Conservation (phyloP, 2,888 invertebrate species). For the Eupithecia insigniata region DNA sequence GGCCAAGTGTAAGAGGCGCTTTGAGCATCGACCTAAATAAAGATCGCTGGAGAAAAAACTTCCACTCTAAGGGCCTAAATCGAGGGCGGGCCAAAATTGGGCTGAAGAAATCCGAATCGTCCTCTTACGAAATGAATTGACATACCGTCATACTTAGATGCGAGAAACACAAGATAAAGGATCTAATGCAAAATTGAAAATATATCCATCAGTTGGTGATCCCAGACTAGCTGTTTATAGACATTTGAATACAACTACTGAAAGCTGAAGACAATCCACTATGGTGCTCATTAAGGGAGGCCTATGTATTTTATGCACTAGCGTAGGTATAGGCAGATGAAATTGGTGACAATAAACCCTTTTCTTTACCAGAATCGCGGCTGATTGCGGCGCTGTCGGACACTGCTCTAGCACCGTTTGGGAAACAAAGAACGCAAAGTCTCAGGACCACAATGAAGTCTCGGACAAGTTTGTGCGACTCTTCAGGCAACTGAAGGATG, state of each 20-base stretch:
- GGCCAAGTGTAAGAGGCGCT: background rate
- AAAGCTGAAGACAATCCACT: background rate
- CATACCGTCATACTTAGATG: background rate
- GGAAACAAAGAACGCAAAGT: slow-evolving; percentile 86
- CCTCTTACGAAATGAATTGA: background rate
- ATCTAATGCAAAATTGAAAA: background rate
- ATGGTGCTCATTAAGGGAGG: background rate
- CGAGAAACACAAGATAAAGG: background rate
- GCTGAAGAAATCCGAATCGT: background rate
- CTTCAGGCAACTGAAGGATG: slow-evolving; percentile 73
- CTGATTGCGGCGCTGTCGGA: slow-evolving; percentile 90
- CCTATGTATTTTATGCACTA: background rate
- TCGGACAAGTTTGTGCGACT: slow-evolving; percentile 87
- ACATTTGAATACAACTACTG: background rate
- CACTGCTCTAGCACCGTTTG: slow-evolving; percentile 94
- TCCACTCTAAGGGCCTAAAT: background rate
- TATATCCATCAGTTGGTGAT: background rate
- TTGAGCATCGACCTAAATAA: too few species aligned
- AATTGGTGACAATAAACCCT: background rate
- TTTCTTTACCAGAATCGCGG: slow-evolving; percentile 85
- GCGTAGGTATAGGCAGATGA: background rate
- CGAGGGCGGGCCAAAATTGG: background rate
- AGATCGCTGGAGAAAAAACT: background rate
- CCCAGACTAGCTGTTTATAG: background rate
- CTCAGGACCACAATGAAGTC: slow-evolving; percentile 83